Evolutionary conservation across 2,113 vertebrate genomes (phyloP).

Genomic region (Serilophus lunatus): DNA sequence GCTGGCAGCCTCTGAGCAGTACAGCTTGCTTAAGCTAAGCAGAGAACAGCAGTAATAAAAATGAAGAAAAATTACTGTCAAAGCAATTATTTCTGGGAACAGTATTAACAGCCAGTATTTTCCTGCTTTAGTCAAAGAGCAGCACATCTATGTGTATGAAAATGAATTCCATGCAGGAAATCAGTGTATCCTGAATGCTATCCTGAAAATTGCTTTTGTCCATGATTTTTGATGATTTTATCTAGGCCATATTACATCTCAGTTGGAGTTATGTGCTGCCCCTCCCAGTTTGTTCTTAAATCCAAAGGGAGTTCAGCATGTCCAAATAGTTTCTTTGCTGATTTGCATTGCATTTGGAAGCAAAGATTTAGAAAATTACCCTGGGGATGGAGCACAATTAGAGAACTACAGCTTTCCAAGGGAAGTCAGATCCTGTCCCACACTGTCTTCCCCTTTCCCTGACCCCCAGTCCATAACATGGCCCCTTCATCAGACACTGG

Average conservation of each 20-base stretch:
- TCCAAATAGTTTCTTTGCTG: background rate
- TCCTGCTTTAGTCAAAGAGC: background rate
- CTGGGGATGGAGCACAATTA: background rate
- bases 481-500: background rate
- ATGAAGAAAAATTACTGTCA: background rate
- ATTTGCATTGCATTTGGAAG: background rate
- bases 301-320: background rate
- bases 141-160: background rate
- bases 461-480: rapidly evolving
- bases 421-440: background rate
- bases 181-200: background rate
- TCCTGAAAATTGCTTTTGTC: background rate
- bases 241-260: background rate
- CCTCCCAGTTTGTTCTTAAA: background rate
- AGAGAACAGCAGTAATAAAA: rapidly evolving
- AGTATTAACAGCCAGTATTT: background rate
- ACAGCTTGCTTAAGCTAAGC: background rate
- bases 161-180: background rate
- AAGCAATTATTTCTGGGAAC: background rate
- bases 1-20: background rate
- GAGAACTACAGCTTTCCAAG: background rate
- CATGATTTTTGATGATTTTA: background rate
- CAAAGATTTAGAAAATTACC: background rate
- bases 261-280: background rate
- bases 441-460: rapidly evolving